Conservation (phyloP, 1,140 invertebrate genomes). For the Colletes gigas region DNA sequence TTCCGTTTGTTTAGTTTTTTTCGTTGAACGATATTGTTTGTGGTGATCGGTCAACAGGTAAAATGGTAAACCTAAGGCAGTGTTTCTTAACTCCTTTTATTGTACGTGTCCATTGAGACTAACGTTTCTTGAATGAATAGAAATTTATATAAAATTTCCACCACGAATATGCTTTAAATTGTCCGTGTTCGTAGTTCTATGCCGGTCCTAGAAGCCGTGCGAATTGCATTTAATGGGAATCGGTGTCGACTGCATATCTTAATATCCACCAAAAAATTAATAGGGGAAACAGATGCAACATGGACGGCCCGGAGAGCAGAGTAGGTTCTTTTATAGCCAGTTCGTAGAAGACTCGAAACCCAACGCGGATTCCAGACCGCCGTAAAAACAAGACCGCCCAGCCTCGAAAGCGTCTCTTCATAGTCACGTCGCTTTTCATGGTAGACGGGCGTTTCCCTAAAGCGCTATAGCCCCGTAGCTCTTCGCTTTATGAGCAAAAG, state of each 20-base stretch:
- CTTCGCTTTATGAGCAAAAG: constrained; percentile 59
- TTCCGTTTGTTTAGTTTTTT: no score
- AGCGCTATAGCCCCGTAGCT: constrained; percentile 33
- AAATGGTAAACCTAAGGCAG: no score
- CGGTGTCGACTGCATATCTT: not conserved
- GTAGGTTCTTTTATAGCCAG: not conserved
- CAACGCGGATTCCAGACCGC: not conserved
- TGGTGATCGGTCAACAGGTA: no score
- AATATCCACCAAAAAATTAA: constrained; percentile 7
- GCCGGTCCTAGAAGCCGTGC: no score
- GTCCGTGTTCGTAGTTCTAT: no score
- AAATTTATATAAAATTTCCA: no score
- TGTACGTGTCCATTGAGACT: no score
- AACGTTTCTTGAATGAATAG: no score
- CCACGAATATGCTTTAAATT: no score
- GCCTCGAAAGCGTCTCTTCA: constrained; percentile 27
- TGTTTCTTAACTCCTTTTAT: no score
- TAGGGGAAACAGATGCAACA: not conserved
- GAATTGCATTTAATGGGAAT: no score
- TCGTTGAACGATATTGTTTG: no score
- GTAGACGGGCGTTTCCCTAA: constrained; percentile 46
- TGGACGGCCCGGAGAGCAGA: not conserved
- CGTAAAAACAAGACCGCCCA: constrained; percentile 49
- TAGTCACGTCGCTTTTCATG: constrained; percentile 34
- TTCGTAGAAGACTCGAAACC: constrained; percentile 36